Evolutionary conservation across 2,113 vertebrate genomes (phyloP), one percentile per base, ranked within the genome.

Genomic region (Eleginops maclovinus): DNA sequence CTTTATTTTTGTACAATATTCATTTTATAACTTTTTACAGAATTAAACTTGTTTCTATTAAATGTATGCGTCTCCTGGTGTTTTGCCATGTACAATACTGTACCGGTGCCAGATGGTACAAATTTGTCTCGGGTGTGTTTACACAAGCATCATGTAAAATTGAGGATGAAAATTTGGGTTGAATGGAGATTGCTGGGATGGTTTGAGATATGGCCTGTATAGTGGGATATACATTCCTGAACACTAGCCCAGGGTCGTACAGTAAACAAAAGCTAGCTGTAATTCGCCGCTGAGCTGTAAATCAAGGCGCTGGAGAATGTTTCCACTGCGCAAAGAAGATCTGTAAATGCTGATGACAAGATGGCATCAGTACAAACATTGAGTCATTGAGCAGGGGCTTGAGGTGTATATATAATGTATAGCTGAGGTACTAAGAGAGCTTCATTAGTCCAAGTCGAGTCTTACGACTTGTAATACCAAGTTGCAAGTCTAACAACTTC

Each of bases 1-100:
- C 97, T 98, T 97, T 99, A 99, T 99, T 99, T 99, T 99, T 99
- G 97, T 99, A 99, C 97, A 96, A 98, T 99, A 99, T 96, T 95
- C 96, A 96, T 99, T 98, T 99, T 99, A 97, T 99, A 99, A 96
- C 96, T 99, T 99, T 98, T 98, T 98, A 96, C 95, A 97, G 96
- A 98, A 98, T 97, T 97, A 95, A 98, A 95, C 91, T 95, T 94
- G 93, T 98, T 99, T 98, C 95, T 97, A 98, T 96, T 87, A 94
- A 94, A 95, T 70, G 49, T 61, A 69, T 51, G 36, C 14, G 85
- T 81, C 75, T 91, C 76, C 84, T 87, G 88, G 78, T 89, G 2
- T 88, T 81, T 43, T 79, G 76, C 83, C 77, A 44, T 72, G 53
- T 46, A 49, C 56, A 62, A 31, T 13, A 58, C 68, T 9, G 36